A percentile compares a stretch with the other conserved stretches of the same genome.
Conservation (phyloP, 1,140 invertebrate genomes). For the Diprion similis region DNA sequence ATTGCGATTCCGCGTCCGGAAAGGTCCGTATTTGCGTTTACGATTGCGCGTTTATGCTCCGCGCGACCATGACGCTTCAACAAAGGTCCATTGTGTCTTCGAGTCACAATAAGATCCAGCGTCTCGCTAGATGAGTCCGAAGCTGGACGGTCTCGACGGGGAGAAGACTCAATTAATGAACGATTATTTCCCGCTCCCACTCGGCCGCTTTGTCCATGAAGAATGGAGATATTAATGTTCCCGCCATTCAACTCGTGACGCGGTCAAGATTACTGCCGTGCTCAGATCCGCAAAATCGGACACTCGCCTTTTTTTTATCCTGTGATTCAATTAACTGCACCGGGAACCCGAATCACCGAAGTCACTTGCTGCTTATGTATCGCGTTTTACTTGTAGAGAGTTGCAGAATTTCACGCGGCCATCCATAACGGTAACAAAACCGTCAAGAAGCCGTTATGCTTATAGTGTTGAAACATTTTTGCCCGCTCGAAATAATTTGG, state of each 20-base stretch:
- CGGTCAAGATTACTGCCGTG: not conserved
- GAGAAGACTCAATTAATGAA: no score
- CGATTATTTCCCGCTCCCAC: no score
- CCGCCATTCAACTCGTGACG: not conserved
- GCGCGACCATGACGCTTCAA: not conserved
- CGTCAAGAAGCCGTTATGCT: no score
- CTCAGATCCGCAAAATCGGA: not conserved
- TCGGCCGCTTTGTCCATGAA: no score
- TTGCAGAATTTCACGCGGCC: no score
- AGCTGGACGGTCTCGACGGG: no score
- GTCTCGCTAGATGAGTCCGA: not conserved
- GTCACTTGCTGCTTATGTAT: no score
- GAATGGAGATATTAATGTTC: not conserved
- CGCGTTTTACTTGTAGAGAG: no score
- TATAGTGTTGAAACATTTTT: no score
- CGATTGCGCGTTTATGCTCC: not conserved
- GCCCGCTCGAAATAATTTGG: no score
- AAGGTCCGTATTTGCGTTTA: not conserved
- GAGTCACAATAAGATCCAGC: not conserved
- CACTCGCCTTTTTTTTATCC: not conserved
- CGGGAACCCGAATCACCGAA: no score
- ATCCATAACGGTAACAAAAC: no score
- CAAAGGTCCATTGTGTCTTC: slow-evolving; percentile 7
- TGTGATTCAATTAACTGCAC: not conserved
- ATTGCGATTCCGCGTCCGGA: not conserved